Evolutionary conservation across 2,888 invertebrate genomes (phyloP).

Genomic region (Drosophila testacea): DNA sequence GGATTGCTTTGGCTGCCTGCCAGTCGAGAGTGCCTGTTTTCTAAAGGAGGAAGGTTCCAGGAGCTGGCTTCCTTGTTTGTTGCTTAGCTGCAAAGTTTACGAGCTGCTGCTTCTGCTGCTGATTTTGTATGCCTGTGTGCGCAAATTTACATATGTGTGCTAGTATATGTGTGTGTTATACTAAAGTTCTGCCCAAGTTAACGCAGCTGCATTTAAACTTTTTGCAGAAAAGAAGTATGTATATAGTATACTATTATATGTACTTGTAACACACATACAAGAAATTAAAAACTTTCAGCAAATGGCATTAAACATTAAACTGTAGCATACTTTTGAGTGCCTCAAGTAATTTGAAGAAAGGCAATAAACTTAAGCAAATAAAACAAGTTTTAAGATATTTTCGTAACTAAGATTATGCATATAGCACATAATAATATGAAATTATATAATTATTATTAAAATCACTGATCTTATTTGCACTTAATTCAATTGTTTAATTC

Average conservation of each 20-base stretch:
- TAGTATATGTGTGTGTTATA: conserved; percentile 25
- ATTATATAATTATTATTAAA: too few relatives aligned
- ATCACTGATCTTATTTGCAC: too few relatives aligned
- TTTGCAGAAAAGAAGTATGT: conserved; percentile 35
- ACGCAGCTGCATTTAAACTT: conserved; percentile 76
- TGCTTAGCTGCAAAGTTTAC: conserved; percentile 77
- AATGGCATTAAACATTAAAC: conserved; percentile 67
- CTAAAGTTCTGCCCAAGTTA: conserved; percentile 67
- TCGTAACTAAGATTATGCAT: neutral
- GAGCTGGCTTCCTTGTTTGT: conserved; percentile 66
- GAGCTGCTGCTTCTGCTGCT: conserved; percentile 49
- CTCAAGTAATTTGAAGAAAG: conserved; percentile 29
- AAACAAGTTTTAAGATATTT: conserved; percentile 10
- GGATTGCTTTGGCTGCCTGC: conserved; percentile 79
- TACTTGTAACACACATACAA: conserved; percentile 28
- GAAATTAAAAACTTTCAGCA: conserved; percentile 67
- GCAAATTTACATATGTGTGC: conserved; percentile 55
- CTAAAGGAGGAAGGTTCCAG: conserved; percentile 38
- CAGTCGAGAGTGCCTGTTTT: conserved; percentile 54
- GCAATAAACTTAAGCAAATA: conserved; percentile 32
- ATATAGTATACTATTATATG: neutral
- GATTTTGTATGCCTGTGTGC: conserved; percentile 56
- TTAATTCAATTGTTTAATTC: too few relatives aligned
- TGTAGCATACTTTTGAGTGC: conserved; percentile 40
- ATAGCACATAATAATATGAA: neutral